Conservation (phyloP, 2,797 vertebrate species). For the Gadopsis marmoratus region DNA sequence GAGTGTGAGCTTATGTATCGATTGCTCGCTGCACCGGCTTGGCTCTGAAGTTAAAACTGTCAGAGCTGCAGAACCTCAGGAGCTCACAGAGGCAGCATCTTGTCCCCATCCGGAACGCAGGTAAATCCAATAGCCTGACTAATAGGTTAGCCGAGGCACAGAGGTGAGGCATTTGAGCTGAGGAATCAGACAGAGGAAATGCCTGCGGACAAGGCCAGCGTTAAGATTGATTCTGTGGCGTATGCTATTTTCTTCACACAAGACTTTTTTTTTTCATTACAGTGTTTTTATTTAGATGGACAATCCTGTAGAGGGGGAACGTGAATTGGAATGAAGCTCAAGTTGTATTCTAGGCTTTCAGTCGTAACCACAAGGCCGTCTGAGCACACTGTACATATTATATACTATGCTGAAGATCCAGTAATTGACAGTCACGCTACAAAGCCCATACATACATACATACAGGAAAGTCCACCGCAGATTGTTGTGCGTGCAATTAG, state of each 20-base stretch:
- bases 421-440: background rate
- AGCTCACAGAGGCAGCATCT: conserved; percentile 64
- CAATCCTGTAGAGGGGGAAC: conserved; percentile 14
- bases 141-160: conserved; percentile 61
- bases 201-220: conserved; percentile 25
- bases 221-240: conserved; percentile 45
- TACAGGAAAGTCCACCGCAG: background rate
- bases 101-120: conserved; percentile 51
- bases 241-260: conserved; percentile 43
- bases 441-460: background rate
- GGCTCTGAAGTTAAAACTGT: conserved; percentile 56
- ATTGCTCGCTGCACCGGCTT: conserved; percentile 52
- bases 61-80: conserved; percentile 54
- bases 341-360: conserved; percentile 7
- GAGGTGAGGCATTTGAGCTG: conserved; percentile 53
- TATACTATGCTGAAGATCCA: background rate
- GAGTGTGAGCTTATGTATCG: conserved; percentile 50
- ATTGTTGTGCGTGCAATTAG: background rate
- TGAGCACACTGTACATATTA: background rate
- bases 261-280: conserved; percentile 58
- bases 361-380: conserved; percentile 7
- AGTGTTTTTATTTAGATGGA: conserved; percentile 48
- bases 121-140: conserved; percentile 60
- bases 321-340: conserved; percentile 12
- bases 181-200: conserved; percentile 50